Conservation (phyloP, 2,113 vertebrate species). For the Pseudolaguvia tuberculata region DNA sequence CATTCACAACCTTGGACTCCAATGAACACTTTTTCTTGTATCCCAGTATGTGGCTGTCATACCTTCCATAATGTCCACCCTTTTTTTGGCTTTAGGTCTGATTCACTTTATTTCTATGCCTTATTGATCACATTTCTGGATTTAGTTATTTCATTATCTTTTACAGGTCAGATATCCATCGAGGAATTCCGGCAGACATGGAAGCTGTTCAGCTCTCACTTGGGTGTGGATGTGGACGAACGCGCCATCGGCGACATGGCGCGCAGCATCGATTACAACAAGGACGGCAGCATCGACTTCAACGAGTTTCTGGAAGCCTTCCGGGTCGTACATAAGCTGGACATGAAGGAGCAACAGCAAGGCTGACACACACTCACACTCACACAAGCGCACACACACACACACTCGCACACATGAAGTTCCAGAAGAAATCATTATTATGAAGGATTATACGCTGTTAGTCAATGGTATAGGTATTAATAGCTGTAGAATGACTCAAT, state of each 20-base stretch:
- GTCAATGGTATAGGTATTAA: neutral
- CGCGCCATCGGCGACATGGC: slow-evolving; percentile 78
- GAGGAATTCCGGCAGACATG: slow-evolving; percentile 90
- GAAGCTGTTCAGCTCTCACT: slow-evolving; percentile 85
- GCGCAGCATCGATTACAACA: slow-evolving; percentile 87
- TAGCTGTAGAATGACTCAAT: neutral
- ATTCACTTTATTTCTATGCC: neutral
- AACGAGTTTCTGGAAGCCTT: slow-evolving; percentile 95
- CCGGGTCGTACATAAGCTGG: slow-evolving; percentile 83
- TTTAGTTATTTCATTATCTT: slow-evolving; percentile 10
- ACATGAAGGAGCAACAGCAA: slow-evolving; percentile 59
- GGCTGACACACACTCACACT: no score
- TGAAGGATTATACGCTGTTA: no score
- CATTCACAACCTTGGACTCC: neutral
- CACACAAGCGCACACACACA: neutral
- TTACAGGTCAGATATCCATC: slow-evolving; percentile 84
- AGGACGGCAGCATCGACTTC: slow-evolving; percentile 94
- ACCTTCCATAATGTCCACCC: no score
- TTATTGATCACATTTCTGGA: neutral
- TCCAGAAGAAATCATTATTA: no score
- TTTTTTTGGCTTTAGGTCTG: neutral
- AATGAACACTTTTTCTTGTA: neutral
- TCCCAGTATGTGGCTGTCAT: neutral
- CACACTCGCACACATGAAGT: no score
- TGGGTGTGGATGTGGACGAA: slow-evolving; percentile 70